A percentile compares a stretch with the other conserved stretches of the same genome.
These are phyloP conservation scores for Aramus guarauna DNA, from an alignment of 2,113 vertebrate genomes.

Conservation along the genomic window DNA sequence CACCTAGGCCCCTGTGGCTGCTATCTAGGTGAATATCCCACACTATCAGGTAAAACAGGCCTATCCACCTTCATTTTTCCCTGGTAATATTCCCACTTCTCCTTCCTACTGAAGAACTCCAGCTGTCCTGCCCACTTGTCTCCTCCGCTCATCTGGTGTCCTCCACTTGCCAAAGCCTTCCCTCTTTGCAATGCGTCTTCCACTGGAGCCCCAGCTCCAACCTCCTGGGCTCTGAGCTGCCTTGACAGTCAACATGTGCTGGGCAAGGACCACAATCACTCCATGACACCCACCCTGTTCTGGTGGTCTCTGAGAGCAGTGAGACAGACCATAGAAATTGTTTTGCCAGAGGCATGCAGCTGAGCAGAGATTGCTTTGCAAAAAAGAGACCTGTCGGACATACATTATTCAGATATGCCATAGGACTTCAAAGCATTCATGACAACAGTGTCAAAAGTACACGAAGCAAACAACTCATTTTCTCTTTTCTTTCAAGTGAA, in stretches of 20 bases:
- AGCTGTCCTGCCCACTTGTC: background rate
- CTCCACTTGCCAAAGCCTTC: background rate
- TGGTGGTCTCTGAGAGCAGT: background rate
- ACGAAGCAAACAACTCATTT: background rate
- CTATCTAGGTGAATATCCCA: background rate
- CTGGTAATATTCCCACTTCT: background rate
- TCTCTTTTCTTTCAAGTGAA: background rate
- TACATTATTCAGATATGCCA: background rate
- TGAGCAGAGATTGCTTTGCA: background rate
- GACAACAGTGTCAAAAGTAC: background rate
- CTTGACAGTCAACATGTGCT: accelerated
- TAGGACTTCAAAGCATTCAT: background rate
- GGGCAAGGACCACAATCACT: background rate
- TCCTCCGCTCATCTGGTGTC: background rate
- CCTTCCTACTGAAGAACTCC: background rate
- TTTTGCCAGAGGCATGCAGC: background rate
- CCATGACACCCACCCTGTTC: accelerated
- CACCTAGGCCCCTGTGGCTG: background rate
- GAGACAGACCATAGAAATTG: background rate
- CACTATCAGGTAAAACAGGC: background rate
- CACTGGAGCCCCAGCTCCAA: background rate
- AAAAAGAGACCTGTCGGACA: background rate
- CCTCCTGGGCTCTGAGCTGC: background rate
- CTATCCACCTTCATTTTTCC: background rate
- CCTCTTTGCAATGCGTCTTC: background rate